Base-by-base conservation (phyloP, 2,888 invertebrate species). In the Drosophila recens region DNA sequence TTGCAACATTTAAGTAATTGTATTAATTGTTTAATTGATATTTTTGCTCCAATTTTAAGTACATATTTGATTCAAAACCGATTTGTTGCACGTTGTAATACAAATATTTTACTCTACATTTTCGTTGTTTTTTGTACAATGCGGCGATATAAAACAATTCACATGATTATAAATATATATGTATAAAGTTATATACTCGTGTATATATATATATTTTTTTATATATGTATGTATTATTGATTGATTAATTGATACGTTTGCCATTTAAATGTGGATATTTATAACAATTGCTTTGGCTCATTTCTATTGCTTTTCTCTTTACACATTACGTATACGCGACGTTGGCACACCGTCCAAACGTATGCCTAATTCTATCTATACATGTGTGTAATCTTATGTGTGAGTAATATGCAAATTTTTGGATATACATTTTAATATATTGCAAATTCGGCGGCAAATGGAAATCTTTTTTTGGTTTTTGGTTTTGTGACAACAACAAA, bases 91-190 rank as follows among this genome's bases (percentile, higher is more conserved):
- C 42, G 15, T 61, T 51, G 40, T 66, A 70, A 70, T 72, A 69
- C 62, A 68, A 67, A 67, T 59, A 46, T 53, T 69, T 64, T 20
- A 40, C 59, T 49, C 40, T 62, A 53, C 27, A 38, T 11, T 53
- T 69, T 54, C 38, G 27, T 54, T 27, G 34, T 51, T 79, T 79
- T 79, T 84, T 87, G 84, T 87, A 83, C 83, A 83, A 70, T 79
- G 65, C 70, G 75, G 71, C 66, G 70, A 68, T 69, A 40, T 75
- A 67, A 33, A 75, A 79, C 64, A 73, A 62, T 70, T 76, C 59
- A 68, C 52, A 45, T 54, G 46, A 45, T 75, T 75, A 53, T 64
- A 56, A 56, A 59, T 27, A 59, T 52, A 45, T 49, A 27, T 62
- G 17, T 20, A 42, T 56, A 49, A 40, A 34, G 46, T 34, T 45